phyloP scores from a whole-genome alignment of 2,113 vertebrate species.

The Grus americana region DNA sequence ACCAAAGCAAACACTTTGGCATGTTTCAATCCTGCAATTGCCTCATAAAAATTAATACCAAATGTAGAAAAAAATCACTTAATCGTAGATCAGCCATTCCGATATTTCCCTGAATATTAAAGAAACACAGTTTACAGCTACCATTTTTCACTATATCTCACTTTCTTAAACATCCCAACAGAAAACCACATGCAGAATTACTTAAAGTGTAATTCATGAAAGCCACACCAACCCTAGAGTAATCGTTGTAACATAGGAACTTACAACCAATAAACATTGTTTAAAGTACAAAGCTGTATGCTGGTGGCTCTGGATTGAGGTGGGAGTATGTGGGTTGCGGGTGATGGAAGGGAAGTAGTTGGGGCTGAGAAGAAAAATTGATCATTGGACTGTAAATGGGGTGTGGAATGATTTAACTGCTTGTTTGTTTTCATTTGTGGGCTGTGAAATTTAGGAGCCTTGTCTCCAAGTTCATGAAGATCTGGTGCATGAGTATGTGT shows the following conservation, averaged over 20 bases:
- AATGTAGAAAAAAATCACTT: background rate
- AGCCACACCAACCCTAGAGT: background rate
- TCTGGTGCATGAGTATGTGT: background rate
- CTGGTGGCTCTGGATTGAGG: background rate
- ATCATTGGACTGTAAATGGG: background rate
- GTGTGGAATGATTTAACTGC: background rate
- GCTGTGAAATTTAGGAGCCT: constrained; percentile 4
- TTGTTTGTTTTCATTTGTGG: constrained; percentile 16
- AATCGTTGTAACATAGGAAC: background rate
- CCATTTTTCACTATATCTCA: background rate
- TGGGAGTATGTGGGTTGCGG: background rate
- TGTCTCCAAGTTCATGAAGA: background rate
- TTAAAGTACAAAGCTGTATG: background rate
- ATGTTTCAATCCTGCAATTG: background rate
- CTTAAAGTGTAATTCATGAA: background rate
- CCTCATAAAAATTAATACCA: background rate
- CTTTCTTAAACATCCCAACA: background rate
- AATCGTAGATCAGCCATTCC: background rate
- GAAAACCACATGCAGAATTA: constrained; percentile 10
- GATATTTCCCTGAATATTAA: background rate
- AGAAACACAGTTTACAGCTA: background rate
- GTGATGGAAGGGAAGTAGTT: background rate
- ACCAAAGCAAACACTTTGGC: background rate
- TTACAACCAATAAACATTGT: background rate
- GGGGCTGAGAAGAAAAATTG: constrained; percentile 1